Conservation (phyloP, 2,113 vertebrate genomes). For the Bubo scandiacus region DNA sequence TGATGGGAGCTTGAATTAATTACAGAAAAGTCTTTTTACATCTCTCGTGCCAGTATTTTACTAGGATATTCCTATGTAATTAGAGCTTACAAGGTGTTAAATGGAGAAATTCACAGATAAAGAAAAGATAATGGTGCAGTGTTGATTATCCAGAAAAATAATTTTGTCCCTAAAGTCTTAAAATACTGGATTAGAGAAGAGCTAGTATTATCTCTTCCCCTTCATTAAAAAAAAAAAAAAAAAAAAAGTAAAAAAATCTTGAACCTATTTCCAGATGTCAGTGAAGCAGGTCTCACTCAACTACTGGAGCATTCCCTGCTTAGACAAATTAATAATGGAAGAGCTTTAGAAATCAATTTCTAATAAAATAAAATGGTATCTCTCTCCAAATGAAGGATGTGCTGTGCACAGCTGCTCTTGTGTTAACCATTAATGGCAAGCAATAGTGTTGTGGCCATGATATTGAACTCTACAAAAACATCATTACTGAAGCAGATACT, state of each 20-base stretch:
- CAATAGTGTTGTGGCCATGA: neutral
- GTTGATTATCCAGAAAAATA: neutral
- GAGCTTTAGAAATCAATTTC: constrained; percentile 63
- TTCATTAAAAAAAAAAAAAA: neutral
- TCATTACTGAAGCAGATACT: constrained; percentile 41
- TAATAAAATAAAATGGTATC: constrained; percentile 44
- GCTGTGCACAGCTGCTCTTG: constrained; percentile 58
- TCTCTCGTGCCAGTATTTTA: neutral
- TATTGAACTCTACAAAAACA: constrained; percentile 47
- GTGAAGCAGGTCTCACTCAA: neutral
- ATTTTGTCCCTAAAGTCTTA: neutral
- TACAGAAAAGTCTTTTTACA: neutral
- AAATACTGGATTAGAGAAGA: neutral
- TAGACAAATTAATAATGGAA: constrained; percentile 55
- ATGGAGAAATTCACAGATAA: neutral
- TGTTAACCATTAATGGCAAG: constrained; percentile 16
- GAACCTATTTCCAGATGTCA: neutral
- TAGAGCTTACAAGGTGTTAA: neutral
- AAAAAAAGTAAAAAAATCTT: neutral
- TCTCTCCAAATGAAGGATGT: constrained; percentile 30
- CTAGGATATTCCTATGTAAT: neutral
- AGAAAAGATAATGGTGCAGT: neutral
- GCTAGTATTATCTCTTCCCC: neutral
- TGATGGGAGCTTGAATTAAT: neutral
- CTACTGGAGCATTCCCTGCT: neutral